Percentiles rank a stretch among this genome's conserved stretches.
phyloP scores from a whole-genome alignment of 1,140 invertebrate species.

The Sitobion miscanthi region DNA sequence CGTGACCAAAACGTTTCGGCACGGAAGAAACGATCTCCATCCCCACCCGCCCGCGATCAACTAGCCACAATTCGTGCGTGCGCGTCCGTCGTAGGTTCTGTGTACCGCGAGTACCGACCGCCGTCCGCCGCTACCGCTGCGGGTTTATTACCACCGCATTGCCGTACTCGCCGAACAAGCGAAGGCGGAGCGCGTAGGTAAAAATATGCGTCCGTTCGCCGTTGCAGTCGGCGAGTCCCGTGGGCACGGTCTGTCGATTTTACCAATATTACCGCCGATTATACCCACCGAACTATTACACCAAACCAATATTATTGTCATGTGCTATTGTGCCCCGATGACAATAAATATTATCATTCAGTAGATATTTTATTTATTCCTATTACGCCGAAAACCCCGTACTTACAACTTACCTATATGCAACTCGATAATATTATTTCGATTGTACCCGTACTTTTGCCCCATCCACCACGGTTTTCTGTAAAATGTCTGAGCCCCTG shows the following conservation, averaged over 20 bases:
- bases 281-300: neutral
- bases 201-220: neutral
- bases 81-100: too few relatives aligned
- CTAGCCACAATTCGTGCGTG: too few relatives aligned
- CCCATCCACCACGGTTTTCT: neutral
- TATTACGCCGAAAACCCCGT: neutral
- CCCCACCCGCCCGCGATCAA: neutral
- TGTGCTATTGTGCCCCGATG: neutral
- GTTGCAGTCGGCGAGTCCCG: neutral
- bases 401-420: too few relatives aligned
- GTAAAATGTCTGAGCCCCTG: too few relatives aligned
- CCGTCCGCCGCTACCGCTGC: neutral
- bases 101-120: neutral
- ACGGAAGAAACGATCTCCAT: neutral
- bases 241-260: conserved; percentile 3
- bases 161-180: neutral
- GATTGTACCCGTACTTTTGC: neutral
- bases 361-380: neutral
- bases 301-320: too few relatives aligned
- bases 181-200: neutral
- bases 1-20: neutral
- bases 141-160: neutral
- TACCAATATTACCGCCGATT: neutral
- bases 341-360: neutral
- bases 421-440: neutral